Evolutionary conservation across 2,113 vertebrate species (phyloP), one percentile per base, ranked within the genome.

Genomic region (Tragelaphus scriptus): DNA sequence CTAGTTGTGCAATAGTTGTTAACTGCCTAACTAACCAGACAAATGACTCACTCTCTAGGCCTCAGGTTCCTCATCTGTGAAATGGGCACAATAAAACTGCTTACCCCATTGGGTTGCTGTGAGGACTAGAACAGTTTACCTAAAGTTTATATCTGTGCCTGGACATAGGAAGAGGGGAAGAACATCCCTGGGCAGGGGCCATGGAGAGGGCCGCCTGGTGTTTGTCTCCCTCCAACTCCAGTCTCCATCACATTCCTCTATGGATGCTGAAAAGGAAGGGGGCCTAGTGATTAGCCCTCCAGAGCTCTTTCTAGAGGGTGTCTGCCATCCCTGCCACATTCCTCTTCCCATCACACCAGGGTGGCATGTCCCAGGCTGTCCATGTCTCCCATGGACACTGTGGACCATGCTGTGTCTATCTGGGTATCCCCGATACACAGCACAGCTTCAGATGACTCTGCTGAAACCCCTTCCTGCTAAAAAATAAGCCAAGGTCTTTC

Each of bases 391-490:
- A 26, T 4, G 80, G 80, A n/a, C 30, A 7, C 80, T 4, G 5
- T 13, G 61, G 3, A 6, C 77, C 23, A 17, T 1, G 0, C 19
- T 5, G 19, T 15, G 12, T 9, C 56, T 2, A 13, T 3, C 53
- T 9, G 61, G 7, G 40, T 2, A 9, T 26, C 61, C 9, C 15
- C 0, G 36, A 68, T 6, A 40, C n/a, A 3, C 1, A 77, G n/a
- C 51, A 7, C 1, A 14, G 63, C 1, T 0, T 26, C 55, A 25
- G 0, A 4, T 11, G 0, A 19, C 55, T 32, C 44, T 30, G 25
- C 21, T 23, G 40, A 80, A 49, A 59, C 25, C 15, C 28, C 44
- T 53, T 36, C n/a, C 55, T 30, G 16, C 16, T n/a, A 53, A 65
- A 85, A 75, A 28, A 53, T 5, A 47, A 21, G 63, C 87, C 9